These are phyloP conservation scores for Paralinhomoeus sp. DNA, from an alignment of 2,888 invertebrate genomes.

Conservation along the genomic window DNA sequence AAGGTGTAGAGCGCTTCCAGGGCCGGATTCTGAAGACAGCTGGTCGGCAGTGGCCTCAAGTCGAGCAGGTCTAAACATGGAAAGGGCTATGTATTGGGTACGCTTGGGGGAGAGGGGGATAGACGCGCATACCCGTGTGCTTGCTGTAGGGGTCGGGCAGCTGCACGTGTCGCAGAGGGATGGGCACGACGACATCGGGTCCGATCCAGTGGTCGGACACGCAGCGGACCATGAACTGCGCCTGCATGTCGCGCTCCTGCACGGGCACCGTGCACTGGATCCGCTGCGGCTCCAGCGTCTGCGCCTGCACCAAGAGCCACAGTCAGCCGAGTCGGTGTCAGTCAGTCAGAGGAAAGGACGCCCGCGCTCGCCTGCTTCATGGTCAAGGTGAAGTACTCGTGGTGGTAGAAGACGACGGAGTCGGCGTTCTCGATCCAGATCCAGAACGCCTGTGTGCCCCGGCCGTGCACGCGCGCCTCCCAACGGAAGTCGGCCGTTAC, in stretches of 20 bases:
- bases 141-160: conserved; percentile 73
- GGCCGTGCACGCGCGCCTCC: conserved; percentile 44
- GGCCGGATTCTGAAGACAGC: conserved; percentile 48
- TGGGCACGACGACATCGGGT: conserved; percentile 32
- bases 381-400: conserved; percentile 63
- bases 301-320: too few relatives aligned
- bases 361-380: conserved; percentile 48
- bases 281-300: conserved; percentile 49
- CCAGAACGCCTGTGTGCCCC: conserved; percentile 70
- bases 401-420: conserved; percentile 77
- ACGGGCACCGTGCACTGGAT: conserved; percentile 85
- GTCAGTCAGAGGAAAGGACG: too few relatives aligned
- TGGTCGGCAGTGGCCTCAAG: conserved; percentile 64
- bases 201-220: conserved; percentile 50
- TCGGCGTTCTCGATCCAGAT: conserved; percentile 93
- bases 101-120: too few relatives aligned
- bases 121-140: conserved; percentile 44
- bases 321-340: too few relatives aligned
- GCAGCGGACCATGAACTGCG: conserved; percentile 60
- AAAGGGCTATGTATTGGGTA: conserved; percentile 3
- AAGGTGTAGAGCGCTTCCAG: conserved; percentile 67
- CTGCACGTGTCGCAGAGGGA: conserved; percentile 57
- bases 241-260: conserved; percentile 56
- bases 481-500: conserved; percentile 35
- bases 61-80: conserved; percentile 49